These are phyloP conservation scores for Panurus biarmicus DNA, from an alignment of 2,113 vertebrate species.

Conservation along the genomic window DNA sequence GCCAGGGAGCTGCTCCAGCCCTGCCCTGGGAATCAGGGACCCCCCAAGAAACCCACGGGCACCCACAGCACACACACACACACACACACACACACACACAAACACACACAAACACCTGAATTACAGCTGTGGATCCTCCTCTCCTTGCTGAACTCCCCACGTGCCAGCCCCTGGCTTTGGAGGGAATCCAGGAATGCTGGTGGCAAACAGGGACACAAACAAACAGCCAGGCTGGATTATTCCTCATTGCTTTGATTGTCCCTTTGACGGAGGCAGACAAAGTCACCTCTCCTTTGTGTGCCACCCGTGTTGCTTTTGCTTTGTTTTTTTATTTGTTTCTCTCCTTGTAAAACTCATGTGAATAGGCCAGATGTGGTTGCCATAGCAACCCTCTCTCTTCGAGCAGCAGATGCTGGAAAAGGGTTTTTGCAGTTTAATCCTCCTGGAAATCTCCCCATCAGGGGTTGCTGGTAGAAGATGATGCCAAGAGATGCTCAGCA, in stretches of 20 bases:
- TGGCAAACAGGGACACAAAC: background rate
- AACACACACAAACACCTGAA: fast-evolving
- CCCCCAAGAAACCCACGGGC: fast-evolving
- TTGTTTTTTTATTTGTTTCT: constrained; percentile 35
- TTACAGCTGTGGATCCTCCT: fast-evolving
- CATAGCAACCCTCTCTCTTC: constrained; percentile 59
- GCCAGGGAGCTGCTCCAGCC: background rate
- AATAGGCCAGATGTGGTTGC: constrained; percentile 65
- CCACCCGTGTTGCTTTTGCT: background rate
- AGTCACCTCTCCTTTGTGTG: background rate
- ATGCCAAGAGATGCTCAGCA: background rate
- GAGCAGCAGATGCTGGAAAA: constrained; percentile 31
- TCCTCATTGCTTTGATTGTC: background rate
- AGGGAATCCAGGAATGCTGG: background rate
- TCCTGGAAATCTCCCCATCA: constrained; percentile 45
- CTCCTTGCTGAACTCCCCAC: background rate
- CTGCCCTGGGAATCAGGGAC: background rate
- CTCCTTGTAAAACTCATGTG: constrained; percentile 1
- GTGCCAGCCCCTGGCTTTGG: background rate
- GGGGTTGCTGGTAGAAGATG: constrained; percentile 4
- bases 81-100: no score
- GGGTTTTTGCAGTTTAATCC: constrained; percentile 52
- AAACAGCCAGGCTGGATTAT: background rate
- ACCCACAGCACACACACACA: fast-evolving
- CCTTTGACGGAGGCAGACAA: background rate